These are phyloP conservation scores for Andrena flavipes DNA, from an alignment of 2,888 invertebrate genomes.

Conservation along the genomic window DNA sequence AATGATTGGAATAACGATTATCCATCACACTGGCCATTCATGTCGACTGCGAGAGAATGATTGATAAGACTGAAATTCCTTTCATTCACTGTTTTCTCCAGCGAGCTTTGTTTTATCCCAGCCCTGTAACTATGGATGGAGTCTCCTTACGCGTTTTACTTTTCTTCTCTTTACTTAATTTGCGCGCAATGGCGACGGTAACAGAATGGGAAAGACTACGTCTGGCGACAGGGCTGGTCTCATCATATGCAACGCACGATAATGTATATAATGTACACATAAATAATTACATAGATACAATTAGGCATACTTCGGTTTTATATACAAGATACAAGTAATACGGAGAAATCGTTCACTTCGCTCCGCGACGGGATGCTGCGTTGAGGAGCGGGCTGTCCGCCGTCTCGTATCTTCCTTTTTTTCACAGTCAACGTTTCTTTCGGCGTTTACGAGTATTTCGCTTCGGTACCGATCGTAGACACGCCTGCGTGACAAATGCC, in stretches of 20 bases:
- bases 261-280: slow-evolving; percentile 67
- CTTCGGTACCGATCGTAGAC: slow-evolving; percentile 48
- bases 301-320: slow-evolving; percentile 65
- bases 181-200: neutral
- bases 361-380: slow-evolving; percentile 1
- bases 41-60: slow-evolving; percentile 19
- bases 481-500: slow-evolving; percentile 59
- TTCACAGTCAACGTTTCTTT: neutral
- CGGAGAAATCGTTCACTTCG: slow-evolving; percentile 35
- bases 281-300: slow-evolving; percentile 74
- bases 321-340: slow-evolving; percentile 60
- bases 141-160: too few species aligned
- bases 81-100: slow-evolving; percentile 33
- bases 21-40: slow-evolving; percentile 49
- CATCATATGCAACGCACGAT: slow-evolving; percentile 41
- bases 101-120: neutral
- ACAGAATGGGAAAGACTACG: neutral
- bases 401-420: neutral
- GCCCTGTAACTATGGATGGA: slow-evolving; percentile 2
- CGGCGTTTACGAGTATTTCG: slow-evolving; percentile 37
- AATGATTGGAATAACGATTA: slow-evolving; percentile 11
- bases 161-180: neutral
- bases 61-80: slow-evolving; percentile 11
- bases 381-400: neutral
- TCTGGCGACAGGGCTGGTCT: slow-evolving; percentile 9